These are phyloP conservation scores for Dicaeum eximium DNA, from an alignment of 2,113 vertebrate genomes.

Conservation along the genomic window DNA sequence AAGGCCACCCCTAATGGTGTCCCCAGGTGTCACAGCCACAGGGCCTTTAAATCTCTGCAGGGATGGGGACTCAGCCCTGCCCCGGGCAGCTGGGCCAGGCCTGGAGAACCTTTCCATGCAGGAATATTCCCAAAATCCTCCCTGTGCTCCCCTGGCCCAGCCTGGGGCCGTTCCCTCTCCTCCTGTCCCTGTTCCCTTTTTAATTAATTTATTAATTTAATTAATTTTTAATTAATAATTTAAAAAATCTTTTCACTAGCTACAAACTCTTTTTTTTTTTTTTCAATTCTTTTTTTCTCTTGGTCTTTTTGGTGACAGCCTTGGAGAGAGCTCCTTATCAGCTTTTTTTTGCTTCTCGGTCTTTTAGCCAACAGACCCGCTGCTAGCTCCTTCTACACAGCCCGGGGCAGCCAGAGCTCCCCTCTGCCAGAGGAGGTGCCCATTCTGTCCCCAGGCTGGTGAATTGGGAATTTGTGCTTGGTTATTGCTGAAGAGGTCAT, in stretches of 20 bases:
- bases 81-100: background rate
- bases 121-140: background rate
- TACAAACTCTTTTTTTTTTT: no score
- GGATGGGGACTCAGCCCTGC: background rate
- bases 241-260: no score
- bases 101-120: fast-evolving
- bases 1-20: background rate
- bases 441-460: fast-evolving
- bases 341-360: no score
- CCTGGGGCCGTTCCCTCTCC: background rate
- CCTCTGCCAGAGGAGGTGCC: background rate
- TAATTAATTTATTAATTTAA: no score
- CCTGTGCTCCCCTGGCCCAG: background rate
- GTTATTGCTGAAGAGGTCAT: background rate
- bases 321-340: no score
- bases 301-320: no score
- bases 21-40: background rate
- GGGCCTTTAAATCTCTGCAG: background rate
- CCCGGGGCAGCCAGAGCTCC: background rate
- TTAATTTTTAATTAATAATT: no score
- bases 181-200: background rate
- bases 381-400: no score
- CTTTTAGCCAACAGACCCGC: no score
- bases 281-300: no score
- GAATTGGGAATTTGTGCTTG: background rate